Base-by-base conservation (phyloP, 2,888 invertebrate genomes). In the Lamproptera curius region DNA sequence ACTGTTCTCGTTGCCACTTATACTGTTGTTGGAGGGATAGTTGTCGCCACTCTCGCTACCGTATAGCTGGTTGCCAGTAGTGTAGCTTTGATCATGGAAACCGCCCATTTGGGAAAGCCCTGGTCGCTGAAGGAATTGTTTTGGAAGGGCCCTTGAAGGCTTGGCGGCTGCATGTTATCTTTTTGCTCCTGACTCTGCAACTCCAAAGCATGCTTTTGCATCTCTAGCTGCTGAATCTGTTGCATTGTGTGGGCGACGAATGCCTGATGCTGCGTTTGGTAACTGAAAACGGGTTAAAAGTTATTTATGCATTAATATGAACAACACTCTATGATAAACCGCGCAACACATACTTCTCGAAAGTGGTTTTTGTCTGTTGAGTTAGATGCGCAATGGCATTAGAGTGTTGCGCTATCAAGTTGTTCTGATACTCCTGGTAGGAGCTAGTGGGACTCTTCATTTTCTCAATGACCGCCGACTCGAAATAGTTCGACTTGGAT, bases 211-310 rank as follows among this genome's bases (percentile, higher is more conserved):
- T 92, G 90, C 64, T 93, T 94, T 70, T 95, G 95, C 73, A 94
- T 92, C 70, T 96, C 95, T 42, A 94, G 84, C 61, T 93, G 94
- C 65, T 95, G 93, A 62, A 97, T 95, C 77, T 96, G 96, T 70
- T 95, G 93, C 79, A 94, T 89, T 4, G 97, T 94, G 82, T 99
- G 99, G 50, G 93, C 91, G 9, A 97, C 95, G 74, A 97, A 99
- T 9, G 97, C 95, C 76, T 97, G 95, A 85, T 99, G 99, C 72
- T 99, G 99, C 33, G 94, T 92, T 83, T 97, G 94, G 67, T 97
- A 96, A 63, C 92, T 93, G 70, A 46, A 85, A 76, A 56, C 10
- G 41, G 8, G 31, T 23, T 2, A 40, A 23, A 31, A 28, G 23
- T 33, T 16, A 48, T 36, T 41, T 9, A 11, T 34, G 45, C 46